Evolutionary conservation across 2,888 invertebrate genomes (phyloP), one percentile per base, ranked within the genome.

Genomic region (Stenolophus ochropezus): DNA sequence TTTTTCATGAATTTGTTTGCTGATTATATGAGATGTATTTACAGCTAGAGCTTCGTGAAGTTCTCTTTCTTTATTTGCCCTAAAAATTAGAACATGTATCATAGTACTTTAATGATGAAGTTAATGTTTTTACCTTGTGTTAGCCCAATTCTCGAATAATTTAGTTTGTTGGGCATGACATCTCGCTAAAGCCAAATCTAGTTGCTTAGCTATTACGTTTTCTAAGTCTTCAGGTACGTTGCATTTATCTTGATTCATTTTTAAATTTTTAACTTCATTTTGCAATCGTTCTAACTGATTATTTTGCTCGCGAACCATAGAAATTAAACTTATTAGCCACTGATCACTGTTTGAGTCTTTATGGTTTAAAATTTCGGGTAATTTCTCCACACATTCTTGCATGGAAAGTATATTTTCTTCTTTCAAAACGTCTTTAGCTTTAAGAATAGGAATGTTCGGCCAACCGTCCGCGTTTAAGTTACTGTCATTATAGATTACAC

Each of bases 1-100:
- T 83, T 91, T 91, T 56, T 91, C 91, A 2, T 90, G 88, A 47
- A 93, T 87, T 56, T 91, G 89, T 86, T 87, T 87, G 49, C 89
- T 89, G 8, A 93, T 86, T 73, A 91, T 89, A 85, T 93, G 92
- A 47, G 91, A 90, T n/a, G 93, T 86, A 11, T 90, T 88, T 49
- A 90, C 88, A 49, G 92, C 86, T 42, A 93, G 85, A 25, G 89
- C 88, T 82, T 92, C 92, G 14, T 90, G 90, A 20, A 91, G 86
- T 78, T 91, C 91, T 18, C 90, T 88, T 84, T 91, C 91, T 84
- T 90, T 90, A 18, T 86, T 88, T 79, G 89, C 91, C 86, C 89
- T 91, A 88, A 85, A 76, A 56, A 33, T 65, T 14, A 53, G n/a
- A n/a, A n/a, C 8, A 42, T 42, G 5, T 42, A 79, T 4, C 33